Evolutionary conservation across 1,140 invertebrate species (phyloP).

Genomic region (Drosophila pallidifrons): DNA sequence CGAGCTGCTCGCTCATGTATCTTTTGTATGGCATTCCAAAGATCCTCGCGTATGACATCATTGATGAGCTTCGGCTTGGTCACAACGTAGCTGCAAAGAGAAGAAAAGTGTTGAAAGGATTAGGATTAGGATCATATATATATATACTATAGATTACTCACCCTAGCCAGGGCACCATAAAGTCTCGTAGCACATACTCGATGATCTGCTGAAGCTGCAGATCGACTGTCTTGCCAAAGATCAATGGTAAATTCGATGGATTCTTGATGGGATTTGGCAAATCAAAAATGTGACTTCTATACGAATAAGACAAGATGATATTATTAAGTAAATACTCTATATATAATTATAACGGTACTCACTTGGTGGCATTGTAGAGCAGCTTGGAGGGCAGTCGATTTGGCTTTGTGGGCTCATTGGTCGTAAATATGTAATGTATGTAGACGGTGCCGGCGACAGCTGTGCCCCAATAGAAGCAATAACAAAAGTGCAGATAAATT

Average conservation of each 20-base stretch:
- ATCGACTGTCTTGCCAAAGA: slow-evolving; percentile 93
- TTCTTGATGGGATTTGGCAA: slow-evolving; percentile 83
- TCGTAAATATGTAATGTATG: slow-evolving; percentile 81
- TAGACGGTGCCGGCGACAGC: slow-evolving; percentile 82
- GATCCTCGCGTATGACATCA: slow-evolving; percentile 91
- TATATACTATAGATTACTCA: slow-evolving; percentile 71
- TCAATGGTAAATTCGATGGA: slow-evolving; percentile 88
- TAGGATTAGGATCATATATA: neutral
- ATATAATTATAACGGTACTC: slow-evolving; percentile 30
- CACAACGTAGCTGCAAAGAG: slow-evolving; percentile 67
- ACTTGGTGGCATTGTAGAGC: slow-evolving; percentile 84
- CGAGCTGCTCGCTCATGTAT: slow-evolving; percentile 90
- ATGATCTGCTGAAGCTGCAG: slow-evolving; percentile 93
- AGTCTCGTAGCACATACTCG: slow-evolving; percentile 92
- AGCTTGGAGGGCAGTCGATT: slow-evolving; percentile 77
- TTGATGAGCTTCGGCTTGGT: slow-evolving; percentile 87
- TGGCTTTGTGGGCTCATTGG: slow-evolving; percentile 73
- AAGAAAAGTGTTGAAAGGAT: neutral
- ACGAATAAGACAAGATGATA: neutral
- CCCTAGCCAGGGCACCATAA: slow-evolving; percentile 90
- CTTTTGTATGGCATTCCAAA: slow-evolving; percentile 92
- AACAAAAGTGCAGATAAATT: slow-evolving; percentile 41
- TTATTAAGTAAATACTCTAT: neutral
- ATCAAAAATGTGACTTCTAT: slow-evolving; percentile 81
- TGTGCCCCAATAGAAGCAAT: slow-evolving; percentile 33